Evolutionary conservation across 2,113 vertebrate genomes (phyloP).

Genomic region (Gasterosteus nipponicus): DNA sequence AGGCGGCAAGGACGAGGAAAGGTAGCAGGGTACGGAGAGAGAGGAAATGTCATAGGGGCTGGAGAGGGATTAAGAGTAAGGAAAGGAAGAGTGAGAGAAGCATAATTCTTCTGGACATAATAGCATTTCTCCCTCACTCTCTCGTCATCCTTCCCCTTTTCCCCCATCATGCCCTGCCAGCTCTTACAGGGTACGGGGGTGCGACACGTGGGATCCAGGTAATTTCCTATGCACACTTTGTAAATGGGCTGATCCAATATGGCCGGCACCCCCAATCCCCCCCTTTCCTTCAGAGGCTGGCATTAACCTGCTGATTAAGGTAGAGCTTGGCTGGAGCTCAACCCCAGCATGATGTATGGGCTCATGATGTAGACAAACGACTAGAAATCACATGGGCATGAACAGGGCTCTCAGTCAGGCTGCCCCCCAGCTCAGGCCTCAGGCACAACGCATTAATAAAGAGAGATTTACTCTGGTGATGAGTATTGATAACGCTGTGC

Average conservation of each 20-base stretch:
- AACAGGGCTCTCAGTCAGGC: conserved; percentile 64
- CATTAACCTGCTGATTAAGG: conserved; percentile 83
- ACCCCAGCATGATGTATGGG: conserved; percentile 65
- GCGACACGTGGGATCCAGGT: conserved; percentile 61
- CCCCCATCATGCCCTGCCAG: conserved; percentile 39
- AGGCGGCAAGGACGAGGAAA: conserved; percentile 28
- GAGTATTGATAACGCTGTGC: conserved; percentile 68
- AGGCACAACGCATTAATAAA: conserved; percentile 65
- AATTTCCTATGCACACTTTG: conserved; percentile 75
- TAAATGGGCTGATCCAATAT: conserved; percentile 79
- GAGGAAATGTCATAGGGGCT: conserved; percentile 38
- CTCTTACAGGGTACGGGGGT: conserved; percentile 54
- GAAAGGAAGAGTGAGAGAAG: conserved; percentile 31
- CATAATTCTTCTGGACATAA: conserved; percentile 69
- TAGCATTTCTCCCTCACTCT: conserved; percentile 30
- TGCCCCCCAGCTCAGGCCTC: conserved; percentile 56
- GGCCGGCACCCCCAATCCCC: conserved; percentile 44
- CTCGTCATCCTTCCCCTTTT: conserved; percentile 12
- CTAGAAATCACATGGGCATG: conserved; percentile 68
- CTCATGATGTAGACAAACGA: conserved; percentile 80
- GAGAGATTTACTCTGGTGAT: conserved; percentile 60
- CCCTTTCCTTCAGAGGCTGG: conserved; percentile 63
- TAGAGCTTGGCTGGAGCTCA: conserved; percentile 79
- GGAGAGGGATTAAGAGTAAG: conserved; percentile 30
- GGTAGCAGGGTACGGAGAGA: conserved; percentile 22